Base-by-base conservation (phyloP, 92 coral and sea anemone genomes). In the Paragorgia papillata region DNA sequence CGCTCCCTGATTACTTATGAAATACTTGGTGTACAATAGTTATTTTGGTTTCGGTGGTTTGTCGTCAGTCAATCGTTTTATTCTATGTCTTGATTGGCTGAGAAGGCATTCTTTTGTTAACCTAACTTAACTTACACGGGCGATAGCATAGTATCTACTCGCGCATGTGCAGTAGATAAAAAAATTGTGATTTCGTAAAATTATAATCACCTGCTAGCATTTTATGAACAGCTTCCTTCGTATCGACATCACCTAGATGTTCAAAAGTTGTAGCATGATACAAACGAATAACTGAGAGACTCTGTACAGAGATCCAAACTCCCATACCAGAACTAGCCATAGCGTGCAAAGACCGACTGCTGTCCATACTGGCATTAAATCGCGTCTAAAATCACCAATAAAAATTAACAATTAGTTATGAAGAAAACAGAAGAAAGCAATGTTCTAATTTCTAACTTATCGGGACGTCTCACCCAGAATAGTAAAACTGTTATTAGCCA, bases 271-370 rank as follows among this genome's bases (percentile, higher is more conserved):
- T 94, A 46, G 97, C 98, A 82, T 91, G 97, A 79, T 84, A 91
- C 30, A 94, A 79, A 49, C 97, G 79, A 24, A 94, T 90, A 10
- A 85, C 89, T 57, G 97, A 90, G 30, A 85, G 84, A 50, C 98
- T 94, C 50, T 94, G 98, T 65, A 91, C 81, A 9, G 97, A 91
- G 66, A 94, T 64, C 98, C 98, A 94, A 19, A 91, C 97, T 12
- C 97, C 95, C 97, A 94, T 94, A 5, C 95, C 98, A 15, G 97
- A 88, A 80, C 97, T 94, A 9, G 96, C 98, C 95, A 91, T 90
- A 29, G 97, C 94, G 48, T 94, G 92, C 24, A 94, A 92, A 1
- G 93, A 80, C 1, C 93, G 86, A 75, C 88, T 91, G 63, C 88
- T 89, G 80, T 94, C 97, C 66, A 94, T 59, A 60, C 98, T 90